Conservation (phyloP, 2,888 invertebrate species). For the Melolontha melolontha region DNA sequence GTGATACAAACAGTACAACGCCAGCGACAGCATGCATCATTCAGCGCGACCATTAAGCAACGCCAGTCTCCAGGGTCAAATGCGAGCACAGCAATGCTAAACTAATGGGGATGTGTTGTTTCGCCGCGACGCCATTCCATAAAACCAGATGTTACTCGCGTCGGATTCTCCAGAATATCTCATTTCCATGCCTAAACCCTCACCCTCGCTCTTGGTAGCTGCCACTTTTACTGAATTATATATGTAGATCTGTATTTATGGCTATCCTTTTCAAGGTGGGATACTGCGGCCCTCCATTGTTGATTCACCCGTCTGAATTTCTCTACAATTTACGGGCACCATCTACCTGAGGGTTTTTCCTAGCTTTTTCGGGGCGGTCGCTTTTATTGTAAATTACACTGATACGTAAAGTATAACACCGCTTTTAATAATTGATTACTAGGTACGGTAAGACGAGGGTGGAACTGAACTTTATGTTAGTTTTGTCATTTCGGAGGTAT, state of each 20-base stretch:
- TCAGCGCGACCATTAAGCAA: conserved; percentile 55
- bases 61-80: conserved; percentile 58
- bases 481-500: conserved; percentile 4
- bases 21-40: conserved; percentile 52
- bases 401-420: conserved; percentile 12
- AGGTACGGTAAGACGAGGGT: neutral
- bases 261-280: conserved; percentile 39
- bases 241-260: conserved; percentile 60
- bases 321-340: conserved; percentile 1
- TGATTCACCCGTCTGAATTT: conserved; percentile 4
- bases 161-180: conserved; percentile 36
- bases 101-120: conserved; percentile 64
- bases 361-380: neutral
- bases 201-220: conserved; percentile 33
- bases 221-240: conserved; percentile 57
- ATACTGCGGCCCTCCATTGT: conserved; percentile 1
- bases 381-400: conserved; percentile 15
- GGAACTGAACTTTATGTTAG: conserved; percentile 8
- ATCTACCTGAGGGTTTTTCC: conserved; percentile 3
- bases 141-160: conserved; percentile 7
- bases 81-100: conserved; percentile 59
- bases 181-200: conserved; percentile 56
- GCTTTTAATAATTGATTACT: conserved; percentile 25
- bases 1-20: conserved; percentile 41
- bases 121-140: conserved; percentile 53